These are phyloP conservation scores for Fukomys damarensis DNA, from an alignment of 2,113 vertebrate species.

Conservation along the genomic window DNA sequence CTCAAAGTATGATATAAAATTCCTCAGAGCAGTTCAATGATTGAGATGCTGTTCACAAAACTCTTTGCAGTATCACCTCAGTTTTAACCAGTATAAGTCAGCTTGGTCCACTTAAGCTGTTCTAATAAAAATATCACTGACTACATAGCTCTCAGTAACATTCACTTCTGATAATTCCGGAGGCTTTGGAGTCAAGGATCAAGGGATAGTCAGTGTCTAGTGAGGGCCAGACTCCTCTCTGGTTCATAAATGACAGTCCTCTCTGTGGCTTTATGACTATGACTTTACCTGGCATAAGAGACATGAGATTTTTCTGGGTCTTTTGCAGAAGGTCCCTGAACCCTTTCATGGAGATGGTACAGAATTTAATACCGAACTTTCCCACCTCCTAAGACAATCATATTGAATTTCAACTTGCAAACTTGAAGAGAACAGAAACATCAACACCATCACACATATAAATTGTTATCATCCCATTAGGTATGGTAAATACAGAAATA, in stretches of 20 bases:
- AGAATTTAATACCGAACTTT: not conserved
- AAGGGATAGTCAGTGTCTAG: not conserved
- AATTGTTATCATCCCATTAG: not conserved
- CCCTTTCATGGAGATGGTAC: rapidly evolving
- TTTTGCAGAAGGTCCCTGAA: not conserved
- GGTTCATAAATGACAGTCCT: not conserved
- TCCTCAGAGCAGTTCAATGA: not conserved
- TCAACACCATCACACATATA: not conserved
- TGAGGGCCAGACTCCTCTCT: not conserved
- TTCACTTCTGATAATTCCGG: not conserved
- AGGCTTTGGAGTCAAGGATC: too few species aligned
- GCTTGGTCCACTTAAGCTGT: not conserved
- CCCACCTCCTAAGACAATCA: not conserved
- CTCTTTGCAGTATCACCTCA: not conserved
- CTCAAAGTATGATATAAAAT: not conserved
- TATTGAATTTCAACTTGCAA: not conserved
- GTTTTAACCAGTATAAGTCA: not conserved
- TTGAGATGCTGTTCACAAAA: not conserved
- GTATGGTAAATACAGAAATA: not conserved
- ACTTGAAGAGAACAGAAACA: not conserved
- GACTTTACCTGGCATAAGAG: too few species aligned
- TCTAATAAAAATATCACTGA: not conserved
- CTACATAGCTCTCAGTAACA: not conserved
- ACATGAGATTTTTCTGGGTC: not conserved
- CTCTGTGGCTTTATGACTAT: too few species aligned